phyloP scores from a whole-genome alignment of 2,797 vertebrate genomes.

The Octomys mimax region DNA sequence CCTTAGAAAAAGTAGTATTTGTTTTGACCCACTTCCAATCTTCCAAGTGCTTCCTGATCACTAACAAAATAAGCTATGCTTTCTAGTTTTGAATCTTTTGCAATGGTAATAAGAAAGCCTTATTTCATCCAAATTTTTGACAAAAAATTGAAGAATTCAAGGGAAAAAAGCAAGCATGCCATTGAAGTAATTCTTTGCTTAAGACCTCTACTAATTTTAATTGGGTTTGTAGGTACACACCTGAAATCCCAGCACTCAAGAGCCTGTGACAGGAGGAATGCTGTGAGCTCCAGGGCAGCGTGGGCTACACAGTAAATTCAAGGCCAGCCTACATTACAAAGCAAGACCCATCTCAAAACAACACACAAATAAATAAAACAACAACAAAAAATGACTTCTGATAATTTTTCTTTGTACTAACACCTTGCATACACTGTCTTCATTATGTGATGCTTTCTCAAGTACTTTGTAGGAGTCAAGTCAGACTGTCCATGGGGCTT shows the following conservation, averaged over 20 bases:
- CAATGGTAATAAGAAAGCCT: neutral
- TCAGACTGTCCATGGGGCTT: neutral
- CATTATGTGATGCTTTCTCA: neutral
- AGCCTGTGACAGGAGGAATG: neutral
- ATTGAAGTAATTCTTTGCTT: neutral
- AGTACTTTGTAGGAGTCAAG: neutral
- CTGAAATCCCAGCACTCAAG: neutral
- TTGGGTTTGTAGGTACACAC: neutral
- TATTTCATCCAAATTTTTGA: neutral
- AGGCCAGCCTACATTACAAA: neutral
- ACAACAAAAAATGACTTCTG: neutral
- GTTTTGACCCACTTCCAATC: slow-evolving; percentile 40
- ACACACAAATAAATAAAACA: neutral
- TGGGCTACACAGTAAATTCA: neutral
- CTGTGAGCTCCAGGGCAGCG: neutral
- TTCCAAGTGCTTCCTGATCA: slow-evolving; percentile 48
- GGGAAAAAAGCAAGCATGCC: neutral
- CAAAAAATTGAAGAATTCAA: slow-evolving; percentile 22
- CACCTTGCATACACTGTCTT: neutral
- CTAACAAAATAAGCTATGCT: neutral
- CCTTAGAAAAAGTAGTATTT: neutral
- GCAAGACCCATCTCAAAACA: neutral
- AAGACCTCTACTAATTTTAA: neutral
- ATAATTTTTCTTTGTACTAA: neutral
- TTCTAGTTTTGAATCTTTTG: neutral